Conservation (phyloP, 1,140 invertebrate species). For the Acyrthosiphon pisum region DNA sequence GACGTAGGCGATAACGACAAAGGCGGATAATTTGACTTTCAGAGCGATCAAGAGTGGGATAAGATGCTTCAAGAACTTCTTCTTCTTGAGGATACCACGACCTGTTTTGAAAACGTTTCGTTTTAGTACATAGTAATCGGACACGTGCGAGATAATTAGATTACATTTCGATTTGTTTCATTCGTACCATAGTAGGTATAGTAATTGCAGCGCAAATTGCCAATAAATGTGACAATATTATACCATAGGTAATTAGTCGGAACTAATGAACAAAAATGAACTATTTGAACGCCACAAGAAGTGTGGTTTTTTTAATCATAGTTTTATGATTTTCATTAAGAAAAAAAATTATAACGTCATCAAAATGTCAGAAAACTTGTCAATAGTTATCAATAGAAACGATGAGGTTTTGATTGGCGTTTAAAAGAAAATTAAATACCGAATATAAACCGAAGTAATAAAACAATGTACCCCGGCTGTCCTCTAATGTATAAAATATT, state of each 20-base stretch:
- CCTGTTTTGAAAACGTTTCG: slow-evolving; percentile 62
- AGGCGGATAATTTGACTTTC: slow-evolving; percentile 69
- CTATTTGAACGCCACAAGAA: not conserved
- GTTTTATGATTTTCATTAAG: not conserved
- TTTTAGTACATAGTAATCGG: not conserved
- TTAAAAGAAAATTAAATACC: not conserved
- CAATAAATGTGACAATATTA: not conserved
- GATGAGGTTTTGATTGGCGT: not conserved
- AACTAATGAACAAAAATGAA: not conserved
- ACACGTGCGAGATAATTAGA: not conserved
- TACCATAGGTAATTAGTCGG: not conserved
- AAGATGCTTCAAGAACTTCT: slow-evolving; percentile 69
- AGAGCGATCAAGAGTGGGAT: slow-evolving; percentile 69
- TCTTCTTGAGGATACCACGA: slow-evolving; percentile 67
- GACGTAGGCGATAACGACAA: slow-evolving; percentile 69
- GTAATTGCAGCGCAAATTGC: not conserved
- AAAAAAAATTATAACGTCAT: not conserved
- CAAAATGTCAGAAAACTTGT: not conserved
- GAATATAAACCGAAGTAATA: not conserved
- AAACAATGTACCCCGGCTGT: not conserved
- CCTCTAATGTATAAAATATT: not conserved
- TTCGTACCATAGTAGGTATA: not conserved
- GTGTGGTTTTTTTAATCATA: not conserved
- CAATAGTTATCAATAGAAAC: not conserved
- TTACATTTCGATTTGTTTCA: not conserved